Percentiles rank a stretch among this genome's conserved stretches.
These are phyloP conservation scores for Poliocrania exsul DNA, from an alignment of 2,797 vertebrate genomes.

Conservation along the genomic window DNA sequence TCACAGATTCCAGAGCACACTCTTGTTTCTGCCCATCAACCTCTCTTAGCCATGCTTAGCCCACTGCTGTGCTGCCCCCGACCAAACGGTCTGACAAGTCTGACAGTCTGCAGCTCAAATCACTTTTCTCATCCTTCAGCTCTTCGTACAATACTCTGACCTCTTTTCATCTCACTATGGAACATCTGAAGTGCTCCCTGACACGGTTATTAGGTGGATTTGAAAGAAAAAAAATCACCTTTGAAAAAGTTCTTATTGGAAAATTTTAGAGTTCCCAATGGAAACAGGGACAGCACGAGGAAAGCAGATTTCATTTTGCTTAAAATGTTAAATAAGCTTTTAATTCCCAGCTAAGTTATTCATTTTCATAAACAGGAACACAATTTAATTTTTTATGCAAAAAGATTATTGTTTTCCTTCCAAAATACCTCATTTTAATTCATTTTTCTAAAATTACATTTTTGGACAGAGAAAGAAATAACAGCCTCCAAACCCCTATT, in stretches of 20 bases:
- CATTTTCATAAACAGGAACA: neutral
- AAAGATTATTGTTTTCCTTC: neutral
- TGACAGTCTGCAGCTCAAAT: neutral
- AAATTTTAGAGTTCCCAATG: neutral
- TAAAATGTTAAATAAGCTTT: neutral
- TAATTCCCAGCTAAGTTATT: neutral
- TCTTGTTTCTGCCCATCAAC: neutral
- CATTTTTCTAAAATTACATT: neutral
- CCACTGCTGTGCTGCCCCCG: neutral
- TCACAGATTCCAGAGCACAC: neutral
- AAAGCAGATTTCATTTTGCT: neutral
- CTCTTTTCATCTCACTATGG: neutral
- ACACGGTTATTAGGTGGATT: neutral
- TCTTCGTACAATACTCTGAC: neutral
- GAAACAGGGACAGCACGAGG: neutral
- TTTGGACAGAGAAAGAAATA: neutral
- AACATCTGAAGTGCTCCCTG: neutral
- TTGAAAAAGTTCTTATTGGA: neutral
- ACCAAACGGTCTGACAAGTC: neutral
- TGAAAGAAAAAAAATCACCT: slow-evolving; percentile 14
- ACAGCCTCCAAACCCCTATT: neutral
- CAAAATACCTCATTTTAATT: neutral
- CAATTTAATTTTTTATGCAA: neutral
- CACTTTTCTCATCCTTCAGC: neutral
- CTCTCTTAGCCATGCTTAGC: rapidly evolving